Percentiles rank a stretch among this genome's conserved stretches.
phyloP scores from a whole-genome alignment of 2,113 vertebrate genomes.

The Mus pahari region DNA sequence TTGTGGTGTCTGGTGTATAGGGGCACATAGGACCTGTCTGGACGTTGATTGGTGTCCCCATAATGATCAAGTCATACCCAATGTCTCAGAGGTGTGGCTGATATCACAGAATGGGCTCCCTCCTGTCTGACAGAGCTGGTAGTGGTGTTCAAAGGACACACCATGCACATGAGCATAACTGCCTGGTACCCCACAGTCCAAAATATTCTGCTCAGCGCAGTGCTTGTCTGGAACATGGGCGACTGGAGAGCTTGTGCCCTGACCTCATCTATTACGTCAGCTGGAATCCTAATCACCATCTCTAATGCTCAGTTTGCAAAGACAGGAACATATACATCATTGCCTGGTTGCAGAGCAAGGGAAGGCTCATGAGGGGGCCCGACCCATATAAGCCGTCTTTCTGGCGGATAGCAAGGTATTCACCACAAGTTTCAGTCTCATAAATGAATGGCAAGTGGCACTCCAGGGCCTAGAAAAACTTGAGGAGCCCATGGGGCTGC shows the following conservation, averaged over 20 bases:
- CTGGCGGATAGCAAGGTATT: conserved; percentile 94
- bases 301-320: conserved; percentile 93
- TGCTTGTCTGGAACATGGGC: conserved; percentile 96
- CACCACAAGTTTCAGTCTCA: conserved; percentile 95
- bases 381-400: conserved; percentile 95
- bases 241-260: conserved; percentile 90
- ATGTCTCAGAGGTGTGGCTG: conserved; percentile 95
- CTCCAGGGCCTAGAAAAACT: conserved; percentile 93
- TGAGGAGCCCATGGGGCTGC: conserved; percentile 92
- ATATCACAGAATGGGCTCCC: conserved; percentile 91
- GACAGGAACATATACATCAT: conserved; percentile 95
- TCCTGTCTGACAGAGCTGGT: conserved; percentile 90
- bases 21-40: conserved; percentile 92
- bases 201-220: conserved; percentile 94
- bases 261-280: conserved; percentile 95
- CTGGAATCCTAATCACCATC: conserved; percentile 94
- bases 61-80: conserved; percentile 93
- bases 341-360: conserved; percentile 91
- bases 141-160: conserved; percentile 94
- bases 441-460: conserved; percentile 95
- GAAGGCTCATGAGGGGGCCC: conserved; percentile 92
- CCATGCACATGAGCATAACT: conserved; percentile 93
- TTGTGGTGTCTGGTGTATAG: conserved; percentile 94
- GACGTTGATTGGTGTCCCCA: conserved; percentile 96
- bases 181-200: conserved; percentile 94